Base-by-base conservation (phyloP, 2,113 vertebrate species). In the Leptosomus discolor region DNA sequence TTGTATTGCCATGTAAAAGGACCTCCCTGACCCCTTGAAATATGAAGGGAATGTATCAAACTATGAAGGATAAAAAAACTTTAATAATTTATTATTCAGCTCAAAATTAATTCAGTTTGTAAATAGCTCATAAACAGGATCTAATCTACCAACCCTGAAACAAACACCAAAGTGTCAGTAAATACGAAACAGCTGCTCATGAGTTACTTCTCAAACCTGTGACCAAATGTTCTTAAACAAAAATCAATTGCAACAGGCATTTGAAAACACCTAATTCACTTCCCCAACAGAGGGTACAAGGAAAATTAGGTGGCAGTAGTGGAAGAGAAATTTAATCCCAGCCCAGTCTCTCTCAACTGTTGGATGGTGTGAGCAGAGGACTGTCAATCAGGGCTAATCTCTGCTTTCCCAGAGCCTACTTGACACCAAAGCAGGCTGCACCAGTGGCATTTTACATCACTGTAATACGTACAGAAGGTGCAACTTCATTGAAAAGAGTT, bases 401-500 rank as follows among this genome's bases (percentile, higher is more conserved):
- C 64, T 0, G 0, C 68, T 76, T 90, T 79, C 63, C 57, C 86
- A 65, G 41, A n/a, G 54, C 36, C n/a, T 69, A 46, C 0, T 0
- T 11, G 75, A 71, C 14, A 36, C 43, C 77, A 30, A 14, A 84
- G 51, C 45, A 41, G 39, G 34, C 69, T 65, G 64, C 24, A 45
- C 45, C 8, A 0, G 23, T 34, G 37, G 43, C 21, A 0, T n/a
- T 57, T 76, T 16, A 85, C 46, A 53, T 11, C 22, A 26, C 23
- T 17, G 6, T 36, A 56, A 82, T 2, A n/a, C 12, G 34, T 4
- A 48, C 8, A 53, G 36, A 70, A 85, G 15, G 36, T 46, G 12
- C n/a, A 64, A 5, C 11, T 30, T 11, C 3, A 7, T 9, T 27
- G 12, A 50, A 65, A 78, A 53, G 5, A 73, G 14, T 23, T 61